Evolutionary conservation across 2,113 vertebrate genomes (phyloP), one percentile per base, ranked within the genome.

Genomic region (Stigmatopora nigra): DNA sequence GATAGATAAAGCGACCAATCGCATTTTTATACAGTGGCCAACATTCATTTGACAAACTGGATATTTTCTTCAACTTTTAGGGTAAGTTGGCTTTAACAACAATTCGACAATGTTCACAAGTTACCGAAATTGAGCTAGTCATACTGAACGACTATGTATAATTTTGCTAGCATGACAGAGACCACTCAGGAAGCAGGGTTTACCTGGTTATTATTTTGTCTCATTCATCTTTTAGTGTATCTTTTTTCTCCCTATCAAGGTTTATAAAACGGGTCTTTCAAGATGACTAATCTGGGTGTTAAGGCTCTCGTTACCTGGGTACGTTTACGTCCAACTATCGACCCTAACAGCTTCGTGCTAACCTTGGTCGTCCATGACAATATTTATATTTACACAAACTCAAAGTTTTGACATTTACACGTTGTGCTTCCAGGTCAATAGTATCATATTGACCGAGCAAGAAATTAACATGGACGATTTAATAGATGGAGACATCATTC

Each of bases 361-460:
- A 41, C 0, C 0, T 10, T 9, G 1, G 0, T 16, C 10, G 4
- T 14, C 10, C 7, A 10, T 3, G 63, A 13, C 0, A 19, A n/a
- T 41, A 20, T 20, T 64, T 53, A 25, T 1, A 14, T 9, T 19
- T 17, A 4, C 38, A 4, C 38, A 8, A 41, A 41, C 9, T 10
- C 2, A 14, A n/a, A 2, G 1, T 16, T 20, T 35, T 19, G 4
- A 51, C 2, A 20, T 3, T 5, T 25, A 0, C 1, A 25, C 36
- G 9, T 4, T 15, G 45, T 68, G 20, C 64, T 67, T 53, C 3
- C 68, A 96, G 94, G 88, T 95, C 63, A 95, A 93, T 83, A 91
- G 89, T 68, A 64, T 92, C 0, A 85, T 76, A 0, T 82, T 92
- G 20, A 88, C 75, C 0, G 63, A 91, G 15, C 73, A 80, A 0